phyloP scores from a whole-genome alignment of 2,888 invertebrate genomes.

The Dione juno region DNA sequence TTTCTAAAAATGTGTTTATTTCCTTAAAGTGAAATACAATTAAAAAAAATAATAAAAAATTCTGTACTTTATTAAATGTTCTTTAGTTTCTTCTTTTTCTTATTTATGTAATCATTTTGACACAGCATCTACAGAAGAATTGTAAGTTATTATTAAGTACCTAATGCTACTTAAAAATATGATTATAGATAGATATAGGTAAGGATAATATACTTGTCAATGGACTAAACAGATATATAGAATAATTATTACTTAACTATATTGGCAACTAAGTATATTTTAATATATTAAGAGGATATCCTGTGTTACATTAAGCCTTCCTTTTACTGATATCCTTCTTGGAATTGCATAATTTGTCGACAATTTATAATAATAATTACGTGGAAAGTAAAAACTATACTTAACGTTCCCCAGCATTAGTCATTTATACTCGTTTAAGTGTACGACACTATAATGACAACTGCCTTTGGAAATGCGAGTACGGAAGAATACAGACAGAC shows the following conservation, averaged over 20 bases:
- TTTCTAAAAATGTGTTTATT: too few relatives aligned
- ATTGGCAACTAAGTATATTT: neutral
- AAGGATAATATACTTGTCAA: too few relatives aligned
- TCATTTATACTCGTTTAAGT: conserved; percentile 32
- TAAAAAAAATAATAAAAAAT: too few relatives aligned
- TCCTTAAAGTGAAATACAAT: too few relatives aligned
- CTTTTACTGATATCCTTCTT: conserved; percentile 6
- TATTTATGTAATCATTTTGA: too few relatives aligned
- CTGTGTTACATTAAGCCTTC: conserved; percentile 6
- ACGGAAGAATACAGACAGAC: conserved; percentile 37
- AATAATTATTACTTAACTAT: too few relatives aligned
- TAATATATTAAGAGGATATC: conserved; percentile 24
- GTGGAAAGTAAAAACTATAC: conserved; percentile 20
- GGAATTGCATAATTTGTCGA: conserved; percentile 16
- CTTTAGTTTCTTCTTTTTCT: too few relatives aligned
- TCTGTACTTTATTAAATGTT: too few relatives aligned
- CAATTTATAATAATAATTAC: conserved; percentile 17
- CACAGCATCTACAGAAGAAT: too few relatives aligned
- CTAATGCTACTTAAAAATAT: too few relatives aligned
- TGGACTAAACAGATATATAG: neutral
- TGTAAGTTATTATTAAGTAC: too few relatives aligned
- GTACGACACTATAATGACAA: conserved; percentile 38
- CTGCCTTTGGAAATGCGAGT: conserved; percentile 32
- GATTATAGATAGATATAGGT: too few relatives aligned
- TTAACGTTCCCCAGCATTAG: conserved; percentile 28